Conservation (phyloP, 1,140 invertebrate species). For the Camponotus pennsylvanicus region DNA sequence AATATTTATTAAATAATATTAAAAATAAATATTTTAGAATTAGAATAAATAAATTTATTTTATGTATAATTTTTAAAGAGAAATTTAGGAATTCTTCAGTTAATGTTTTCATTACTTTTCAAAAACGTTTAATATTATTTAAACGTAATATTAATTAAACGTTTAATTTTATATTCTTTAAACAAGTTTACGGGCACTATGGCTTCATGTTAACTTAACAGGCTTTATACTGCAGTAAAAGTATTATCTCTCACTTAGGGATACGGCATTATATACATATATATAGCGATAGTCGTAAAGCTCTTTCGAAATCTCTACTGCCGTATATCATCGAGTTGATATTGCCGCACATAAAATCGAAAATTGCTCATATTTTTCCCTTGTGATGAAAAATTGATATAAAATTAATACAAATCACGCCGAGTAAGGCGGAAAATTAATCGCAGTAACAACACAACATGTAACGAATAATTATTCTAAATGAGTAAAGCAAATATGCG, state of each 20-base stretch:
- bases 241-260: neutral
- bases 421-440: neutral
- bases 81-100: neutral
- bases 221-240: slow-evolving; percentile 22
- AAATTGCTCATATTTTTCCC: neutral
- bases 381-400: neutral
- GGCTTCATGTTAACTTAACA: neutral
- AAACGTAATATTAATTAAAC: neutral
- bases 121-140: neutral
- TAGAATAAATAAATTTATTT: neutral
- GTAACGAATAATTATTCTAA: neutral
- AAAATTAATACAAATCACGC: neutral
- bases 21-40: too few relatives aligned
- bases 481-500: neutral
- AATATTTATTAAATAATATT: too few relatives aligned
- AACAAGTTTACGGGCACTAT: neutral
- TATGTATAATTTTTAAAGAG: too few relatives aligned
- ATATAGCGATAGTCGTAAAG: neutral
- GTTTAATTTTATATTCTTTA: neutral
- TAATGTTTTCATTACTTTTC: neutral
- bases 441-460: neutral
- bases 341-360: neutral
- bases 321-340: neutral
- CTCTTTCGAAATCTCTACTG: slow-evolving; percentile 21
- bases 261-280: neutral